phyloP scores from a whole-genome alignment of 2,888 invertebrate species.

The Pollenia griseotomentosa region DNA sequence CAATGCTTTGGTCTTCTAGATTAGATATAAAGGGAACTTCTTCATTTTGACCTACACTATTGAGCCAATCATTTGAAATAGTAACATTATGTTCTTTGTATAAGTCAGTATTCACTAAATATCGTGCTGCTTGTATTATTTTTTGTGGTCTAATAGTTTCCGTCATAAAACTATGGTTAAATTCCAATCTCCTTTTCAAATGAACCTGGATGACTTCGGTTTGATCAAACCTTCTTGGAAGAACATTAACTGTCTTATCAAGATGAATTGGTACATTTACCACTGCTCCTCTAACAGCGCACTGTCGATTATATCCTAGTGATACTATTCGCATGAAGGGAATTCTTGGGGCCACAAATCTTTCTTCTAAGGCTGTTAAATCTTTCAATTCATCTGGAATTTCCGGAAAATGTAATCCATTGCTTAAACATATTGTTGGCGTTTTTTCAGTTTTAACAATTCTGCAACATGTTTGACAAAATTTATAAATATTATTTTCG shows the following conservation, averaged over 20 bases:
- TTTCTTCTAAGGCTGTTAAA: constrained; percentile 48
- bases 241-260: constrained; percentile 34
- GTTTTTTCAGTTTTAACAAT: constrained; percentile 10
- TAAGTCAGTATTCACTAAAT: constrained; percentile 44
- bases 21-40: constrained; percentile 56
- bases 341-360: constrained; percentile 50
- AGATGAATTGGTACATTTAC: not conserved
- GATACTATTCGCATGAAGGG: constrained; percentile 59
- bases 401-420: constrained; percentile 36
- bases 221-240: constrained; percentile 54
- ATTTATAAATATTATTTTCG: constrained; percentile 17
- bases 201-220: constrained; percentile 60
- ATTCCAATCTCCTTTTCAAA: constrained; percentile 50
- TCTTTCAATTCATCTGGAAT: constrained; percentile 23
- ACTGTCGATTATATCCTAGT: constrained; percentile 46
- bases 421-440: constrained; percentile 22
- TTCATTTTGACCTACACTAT: constrained; percentile 3
- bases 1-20: constrained; percentile 26
- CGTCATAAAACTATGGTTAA: constrained; percentile 59
- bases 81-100: constrained; percentile 47
- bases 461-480: constrained; percentile 41
- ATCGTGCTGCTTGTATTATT: constrained; percentile 46
- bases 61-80: constrained; percentile 52
- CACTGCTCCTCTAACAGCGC: constrained; percentile 44
- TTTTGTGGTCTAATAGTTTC: constrained; percentile 56